Evolutionary conservation across 2,888 invertebrate species (phyloP), one percentile per base, ranked within the genome.

Genomic region (Apeira syringaria): DNA sequence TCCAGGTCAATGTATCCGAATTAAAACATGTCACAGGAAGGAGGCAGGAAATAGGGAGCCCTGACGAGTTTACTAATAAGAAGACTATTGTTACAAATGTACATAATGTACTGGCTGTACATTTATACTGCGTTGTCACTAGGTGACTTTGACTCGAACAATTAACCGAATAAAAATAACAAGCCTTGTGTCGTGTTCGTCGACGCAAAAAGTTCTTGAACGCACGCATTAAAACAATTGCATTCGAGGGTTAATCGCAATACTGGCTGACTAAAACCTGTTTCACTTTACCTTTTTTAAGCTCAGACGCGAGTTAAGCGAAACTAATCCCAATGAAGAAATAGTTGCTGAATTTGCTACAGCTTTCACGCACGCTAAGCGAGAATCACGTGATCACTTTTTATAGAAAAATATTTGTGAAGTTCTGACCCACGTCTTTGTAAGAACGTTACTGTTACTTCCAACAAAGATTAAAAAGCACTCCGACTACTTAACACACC

Each of bases 191-290:
- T n/a, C n/a, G 39, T 28, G 32, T 17, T 28, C 22, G 28, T 17
- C 25, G 33, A 41, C 50, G 39, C 56, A 60, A 61, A 62, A 15
- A 15, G 18, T 2, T 20, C 7, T 64, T 73, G 54, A 43, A 66
- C 61, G 61, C 65, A 61, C 65, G 71, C 69, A 20, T 20, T 7
- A 20, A 17, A 17, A 17, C 20, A 6, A 20, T 7, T 20, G 7
- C 20, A 20, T 20, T 20, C 7, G 5, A 74, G 75, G 73, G 69
- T 76, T 80, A 78, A 78, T 82, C 75, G 75, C 65, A 72, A 83
- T 83, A 83, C 81, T 75, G 84, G 78, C 74, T 76, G 73, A 9
- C 39, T 40, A 65, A 64, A 54, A 85, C 86, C 82, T 84, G 87
- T 84, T 82, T 61, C 50, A 51, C 61, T 65, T 68, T 69, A 68